Evolutionary conservation across 2,888 invertebrate species (phyloP).

Genomic region (Xestoiulus laeticollis): DNA sequence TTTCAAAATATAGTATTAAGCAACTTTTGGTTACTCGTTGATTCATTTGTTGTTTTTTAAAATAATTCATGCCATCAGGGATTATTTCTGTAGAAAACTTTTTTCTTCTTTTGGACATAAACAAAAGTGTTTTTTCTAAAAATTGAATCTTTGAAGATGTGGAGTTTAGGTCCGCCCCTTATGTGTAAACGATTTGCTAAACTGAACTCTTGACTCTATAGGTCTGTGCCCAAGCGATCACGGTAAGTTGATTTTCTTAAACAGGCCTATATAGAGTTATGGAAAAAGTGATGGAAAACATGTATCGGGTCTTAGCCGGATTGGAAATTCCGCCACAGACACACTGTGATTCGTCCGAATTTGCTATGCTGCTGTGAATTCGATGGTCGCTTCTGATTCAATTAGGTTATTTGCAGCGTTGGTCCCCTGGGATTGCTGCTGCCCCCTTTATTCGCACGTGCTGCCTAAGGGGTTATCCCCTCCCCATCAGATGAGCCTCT

Average conservation of each 20-base stretch:
- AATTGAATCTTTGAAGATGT: background rate
- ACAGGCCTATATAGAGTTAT: constrained; percentile 24
- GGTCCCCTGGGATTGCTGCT: background rate
- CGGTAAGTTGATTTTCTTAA: constrained; percentile 40
- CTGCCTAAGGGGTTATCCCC: background rate
- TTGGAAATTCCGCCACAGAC: background rate
- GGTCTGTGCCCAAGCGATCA: constrained; percentile 39
- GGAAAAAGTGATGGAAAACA: background rate
- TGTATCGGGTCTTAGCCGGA: background rate
- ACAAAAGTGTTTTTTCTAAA: background rate
- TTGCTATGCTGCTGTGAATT: background rate
- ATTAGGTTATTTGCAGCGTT: background rate
- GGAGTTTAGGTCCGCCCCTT: background rate
- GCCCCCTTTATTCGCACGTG: background rate
- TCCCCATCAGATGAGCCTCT: background rate
- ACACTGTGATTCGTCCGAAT: background rate
- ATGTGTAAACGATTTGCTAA: background rate
- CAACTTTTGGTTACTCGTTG: too few relatives aligned
- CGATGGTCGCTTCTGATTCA: background rate
- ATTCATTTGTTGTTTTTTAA: too few relatives aligned
- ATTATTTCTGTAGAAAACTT: background rate
- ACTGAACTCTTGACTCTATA: constrained; percentile 40
- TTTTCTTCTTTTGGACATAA: background rate
- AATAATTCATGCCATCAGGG: background rate
- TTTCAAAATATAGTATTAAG: too few relatives aligned